Percentiles rank a stretch among this genome's conserved stretches.
Evolutionary conservation across 2,797 vertebrate species (phyloP).

Genomic region (Urophycis tenuis): DNA sequence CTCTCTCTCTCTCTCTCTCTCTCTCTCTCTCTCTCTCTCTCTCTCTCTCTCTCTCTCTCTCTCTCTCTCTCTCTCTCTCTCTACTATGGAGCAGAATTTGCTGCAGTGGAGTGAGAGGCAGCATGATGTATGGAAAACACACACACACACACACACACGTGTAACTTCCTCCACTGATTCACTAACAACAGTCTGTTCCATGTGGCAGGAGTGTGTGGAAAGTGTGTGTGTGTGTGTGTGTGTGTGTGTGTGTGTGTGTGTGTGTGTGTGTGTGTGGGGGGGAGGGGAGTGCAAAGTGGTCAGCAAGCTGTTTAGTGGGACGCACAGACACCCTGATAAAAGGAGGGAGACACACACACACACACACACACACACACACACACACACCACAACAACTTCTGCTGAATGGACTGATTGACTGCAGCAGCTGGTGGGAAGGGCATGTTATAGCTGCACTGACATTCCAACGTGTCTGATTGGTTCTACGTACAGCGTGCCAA

Average conservation of each 20-base stretch:
- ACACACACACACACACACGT: constrained; percentile 28
- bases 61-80: too few relatives aligned
- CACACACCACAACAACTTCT: too few relatives aligned
- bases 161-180: constrained; percentile 68
- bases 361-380: constrained; percentile 3
- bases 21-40: too few relatives aligned
- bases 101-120: constrained; percentile 44
- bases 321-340: constrained; percentile 19
- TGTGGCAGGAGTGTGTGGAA: constrained; percentile 55
- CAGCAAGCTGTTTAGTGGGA: constrained; percentile 41
- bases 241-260: too few relatives aligned
- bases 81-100: constrained; percentile 32
- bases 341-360: neutral
- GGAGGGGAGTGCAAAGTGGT: constrained; percentile 37
- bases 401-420: constrained; percentile 52
- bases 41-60: constrained; percentile 11
- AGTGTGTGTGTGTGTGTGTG: too few relatives aligned
- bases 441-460: constrained; percentile 43
- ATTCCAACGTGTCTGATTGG: constrained; percentile 41
- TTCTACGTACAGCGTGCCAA: neutral
- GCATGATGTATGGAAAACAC: constrained; percentile 40
- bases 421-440: constrained; percentile 60
- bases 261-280: too few relatives aligned
- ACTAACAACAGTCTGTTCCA: constrained; percentile 49
- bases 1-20: too few relatives aligned